Percentiles rank a stretch among this genome's conserved stretches.
Conservation (phyloP, 2,888 invertebrate species). For the Stenichneumon culpator region DNA sequence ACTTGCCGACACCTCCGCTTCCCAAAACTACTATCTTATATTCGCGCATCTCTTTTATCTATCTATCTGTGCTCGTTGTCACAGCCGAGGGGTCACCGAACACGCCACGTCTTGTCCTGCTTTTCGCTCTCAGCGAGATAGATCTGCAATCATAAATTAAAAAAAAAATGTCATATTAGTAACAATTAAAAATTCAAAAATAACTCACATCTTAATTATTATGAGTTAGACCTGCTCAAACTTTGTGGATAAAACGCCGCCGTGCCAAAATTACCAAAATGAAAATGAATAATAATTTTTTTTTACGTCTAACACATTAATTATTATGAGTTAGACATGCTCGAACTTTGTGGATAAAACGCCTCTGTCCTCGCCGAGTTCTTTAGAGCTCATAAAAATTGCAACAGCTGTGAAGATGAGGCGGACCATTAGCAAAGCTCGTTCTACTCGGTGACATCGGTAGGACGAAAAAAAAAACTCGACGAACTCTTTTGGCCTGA, state of each 20-base stretch:
- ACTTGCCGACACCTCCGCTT: slow-evolving; percentile 99
- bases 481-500: slow-evolving; percentile 11
- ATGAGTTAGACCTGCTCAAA: not conserved
- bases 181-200: not conserved
- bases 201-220: not conserved
- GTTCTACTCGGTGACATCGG: slow-evolving; percentile 14
- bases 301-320: too few species aligned
- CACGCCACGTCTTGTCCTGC: slow-evolving; percentile 82
- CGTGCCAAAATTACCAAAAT: too few species aligned
- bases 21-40: slow-evolving; percentile 99
- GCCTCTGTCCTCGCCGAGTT: not conserved
- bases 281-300: not conserved
- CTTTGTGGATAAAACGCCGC: not conserved
- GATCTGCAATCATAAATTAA: slow-evolving; percentile 76
- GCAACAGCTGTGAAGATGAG: slow-evolving; percentile 1
- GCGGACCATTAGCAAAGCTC: not conserved
- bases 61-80: slow-evolving; percentile 78
- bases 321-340: not conserved
- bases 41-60: slow-evolving; percentile 94
- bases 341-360: not conserved
- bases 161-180: slow-evolving; percentile 28
- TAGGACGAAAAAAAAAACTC: slow-evolving; percentile 14
- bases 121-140: slow-evolving; percentile 76
- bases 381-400: slow-evolving; percentile 20
- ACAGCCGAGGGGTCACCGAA: slow-evolving; percentile 83